Conservation (phyloP, 2,113 vertebrate genomes). For the Sprattus sprattus region DNA sequence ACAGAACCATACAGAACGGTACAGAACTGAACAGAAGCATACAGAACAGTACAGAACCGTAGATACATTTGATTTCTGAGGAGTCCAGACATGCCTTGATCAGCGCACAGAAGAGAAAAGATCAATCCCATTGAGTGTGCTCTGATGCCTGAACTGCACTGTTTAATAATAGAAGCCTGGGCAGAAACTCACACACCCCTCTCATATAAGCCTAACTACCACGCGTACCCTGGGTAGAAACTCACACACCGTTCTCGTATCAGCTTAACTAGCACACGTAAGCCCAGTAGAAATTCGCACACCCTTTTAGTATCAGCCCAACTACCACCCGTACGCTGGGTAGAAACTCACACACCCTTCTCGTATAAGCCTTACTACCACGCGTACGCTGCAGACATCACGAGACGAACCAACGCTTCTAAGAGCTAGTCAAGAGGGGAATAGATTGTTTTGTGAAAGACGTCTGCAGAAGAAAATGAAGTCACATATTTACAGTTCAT, state of each 20-base stretch:
- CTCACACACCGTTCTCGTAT: too few species aligned
- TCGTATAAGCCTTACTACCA: too few species aligned
- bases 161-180: not conserved
- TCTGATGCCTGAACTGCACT: not conserved
- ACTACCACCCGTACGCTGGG: too few species aligned
- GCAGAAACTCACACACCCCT: not conserved
- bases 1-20: not conserved
- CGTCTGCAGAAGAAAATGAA: not conserved
- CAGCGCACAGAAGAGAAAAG: not conserved
- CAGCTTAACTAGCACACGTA: too few species aligned
- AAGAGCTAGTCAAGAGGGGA: not conserved
- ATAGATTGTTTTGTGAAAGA: not conserved
- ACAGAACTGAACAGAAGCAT: not conserved
- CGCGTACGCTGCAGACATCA: not conserved
- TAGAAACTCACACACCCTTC: too few species aligned
- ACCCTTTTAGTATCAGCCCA: too few species aligned
- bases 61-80: not conserved
- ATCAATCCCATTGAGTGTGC: not conserved
- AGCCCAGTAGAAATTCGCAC: too few species aligned
- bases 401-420: not conserved
- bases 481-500: constrained; percentile 3
- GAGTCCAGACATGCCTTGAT: not conserved
- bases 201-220: not conserved
- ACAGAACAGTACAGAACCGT: too few species aligned
- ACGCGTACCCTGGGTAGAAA: not conserved